Conservation (phyloP, 1,140 invertebrate genomes). For the Drosophila auraria region DNA sequence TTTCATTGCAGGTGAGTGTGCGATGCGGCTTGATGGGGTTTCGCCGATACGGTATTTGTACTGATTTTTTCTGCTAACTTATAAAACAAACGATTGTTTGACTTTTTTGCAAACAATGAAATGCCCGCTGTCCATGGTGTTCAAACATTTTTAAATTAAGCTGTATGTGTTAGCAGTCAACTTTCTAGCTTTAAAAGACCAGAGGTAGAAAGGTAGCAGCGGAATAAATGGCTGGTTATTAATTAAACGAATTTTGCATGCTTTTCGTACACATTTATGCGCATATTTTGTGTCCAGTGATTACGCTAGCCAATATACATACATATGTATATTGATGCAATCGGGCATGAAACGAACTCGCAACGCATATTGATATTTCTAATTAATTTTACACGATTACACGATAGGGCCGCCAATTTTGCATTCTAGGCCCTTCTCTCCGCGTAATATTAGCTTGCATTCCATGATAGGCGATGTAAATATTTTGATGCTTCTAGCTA, state of each 20-base stretch:
- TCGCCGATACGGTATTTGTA: constrained; percentile 20
- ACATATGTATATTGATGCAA: not conserved
- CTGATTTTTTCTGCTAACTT: constrained; percentile 38
- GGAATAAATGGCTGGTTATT: constrained; percentile 60
- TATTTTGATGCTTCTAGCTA: constrained; percentile 80
- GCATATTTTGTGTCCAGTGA: constrained; percentile 45
- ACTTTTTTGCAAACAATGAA: constrained; percentile 50
- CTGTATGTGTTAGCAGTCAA: constrained; percentile 11
- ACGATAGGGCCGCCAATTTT: constrained; percentile 33
- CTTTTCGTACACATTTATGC: constrained; percentile 43
- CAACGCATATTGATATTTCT: constrained; percentile 50
- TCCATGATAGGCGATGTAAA: constrained; percentile 48
- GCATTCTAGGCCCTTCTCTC: not conserved
- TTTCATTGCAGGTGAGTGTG: constrained; percentile 67
- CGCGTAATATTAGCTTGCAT: constrained; percentile 43
- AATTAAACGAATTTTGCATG: constrained; percentile 56
- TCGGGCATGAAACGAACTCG: constrained; percentile 35
- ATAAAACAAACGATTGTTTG: constrained; percentile 60
- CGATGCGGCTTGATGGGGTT: constrained; percentile 2
- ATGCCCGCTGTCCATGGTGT: constrained; percentile 10
- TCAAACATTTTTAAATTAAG: constrained; percentile 37
- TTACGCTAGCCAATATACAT: constrained; percentile 53
- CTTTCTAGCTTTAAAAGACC: not conserved
- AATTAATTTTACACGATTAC: constrained; percentile 53
- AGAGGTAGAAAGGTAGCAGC: not conserved